These are phyloP conservation scores for Saimiri boliviensis DNA, from an alignment of 2,113 vertebrate genomes.

Conservation along the genomic window DNA sequence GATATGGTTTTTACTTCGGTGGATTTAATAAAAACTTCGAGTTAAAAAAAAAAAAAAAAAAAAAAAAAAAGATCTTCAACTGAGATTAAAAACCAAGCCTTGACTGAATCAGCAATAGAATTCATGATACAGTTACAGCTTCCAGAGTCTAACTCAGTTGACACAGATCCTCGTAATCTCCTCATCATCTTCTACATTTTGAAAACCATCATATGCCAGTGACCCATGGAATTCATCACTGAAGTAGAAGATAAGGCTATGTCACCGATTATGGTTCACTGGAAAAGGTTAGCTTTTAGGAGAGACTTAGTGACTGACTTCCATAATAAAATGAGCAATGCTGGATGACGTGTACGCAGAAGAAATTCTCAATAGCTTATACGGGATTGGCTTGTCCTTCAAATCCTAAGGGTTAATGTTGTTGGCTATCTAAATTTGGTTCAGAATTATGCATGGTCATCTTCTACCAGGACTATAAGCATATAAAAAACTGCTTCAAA, in stretches of 20 bases:
- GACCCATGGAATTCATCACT: conserved; percentile 13
- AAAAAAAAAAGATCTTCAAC: too few species aligned
- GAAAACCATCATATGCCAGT: neutral
- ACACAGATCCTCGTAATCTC: neutral
- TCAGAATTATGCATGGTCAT: neutral
- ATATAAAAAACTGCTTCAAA: conserved; percentile 22
- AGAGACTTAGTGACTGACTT: neutral
- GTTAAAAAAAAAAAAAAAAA: too few species aligned
- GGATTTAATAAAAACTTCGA: conserved; percentile 82
- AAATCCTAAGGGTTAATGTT: neutral
- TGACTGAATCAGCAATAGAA: neutral
- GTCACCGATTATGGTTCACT: neutral
- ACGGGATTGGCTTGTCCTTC: neutral
- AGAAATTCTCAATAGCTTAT: neutral
- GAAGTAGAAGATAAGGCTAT: conserved; percentile 34
- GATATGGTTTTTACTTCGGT: conserved; percentile 80
- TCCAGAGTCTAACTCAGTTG: neutral
- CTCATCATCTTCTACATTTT: conserved; percentile 13
- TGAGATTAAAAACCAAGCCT: neutral
- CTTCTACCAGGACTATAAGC: neutral
- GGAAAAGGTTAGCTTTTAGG: conserved; percentile 29
- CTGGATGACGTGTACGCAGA: neutral
- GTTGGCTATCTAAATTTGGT: neutral
- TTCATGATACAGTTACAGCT: neutral
- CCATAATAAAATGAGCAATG: neutral